Percentiles rank a stretch among this genome's conserved stretches.
These are phyloP conservation scores for Macquaria australasica DNA, from an alignment of 2,113 vertebrate genomes.

Conservation along the genomic window DNA sequence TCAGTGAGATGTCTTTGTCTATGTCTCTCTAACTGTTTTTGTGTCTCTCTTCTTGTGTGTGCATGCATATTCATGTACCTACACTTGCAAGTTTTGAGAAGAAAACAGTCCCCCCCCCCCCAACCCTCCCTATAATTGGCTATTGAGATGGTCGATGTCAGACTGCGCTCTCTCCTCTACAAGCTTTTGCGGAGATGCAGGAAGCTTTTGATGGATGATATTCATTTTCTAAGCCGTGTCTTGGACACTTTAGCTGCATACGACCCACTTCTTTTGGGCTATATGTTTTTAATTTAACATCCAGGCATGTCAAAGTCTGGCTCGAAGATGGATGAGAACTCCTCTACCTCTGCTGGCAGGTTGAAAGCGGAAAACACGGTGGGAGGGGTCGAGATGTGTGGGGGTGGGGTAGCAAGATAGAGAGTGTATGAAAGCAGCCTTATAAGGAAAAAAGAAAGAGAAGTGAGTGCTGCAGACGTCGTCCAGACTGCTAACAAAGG, in stretches of 20 bases:
- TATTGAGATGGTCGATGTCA: conserved; percentile 32
- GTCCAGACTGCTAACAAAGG: conserved; percentile 68
- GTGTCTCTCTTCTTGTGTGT: not conserved
- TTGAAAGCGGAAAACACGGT: conserved; percentile 52
- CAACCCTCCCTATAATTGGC: conserved; percentile 51
- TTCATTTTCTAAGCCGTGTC: conserved; percentile 79
- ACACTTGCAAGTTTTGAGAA: not conserved
- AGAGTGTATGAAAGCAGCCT: conserved; percentile 60
- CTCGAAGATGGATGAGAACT: conserved; percentile 79
- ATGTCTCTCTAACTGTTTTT: not conserved
- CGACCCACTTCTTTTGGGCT: conserved; percentile 69
- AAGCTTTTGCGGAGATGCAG: conserved; percentile 7
- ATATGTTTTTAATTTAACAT: conserved; percentile 82
- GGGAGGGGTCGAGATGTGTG: conserved; percentile 34
- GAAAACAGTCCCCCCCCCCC: not conserved
- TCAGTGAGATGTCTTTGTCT: not conserved
- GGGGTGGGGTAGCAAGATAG: not conserved
- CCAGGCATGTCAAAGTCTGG: conserved; percentile 63
- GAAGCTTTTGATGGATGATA: conserved; percentile 80
- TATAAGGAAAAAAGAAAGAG: conserved; percentile 61
- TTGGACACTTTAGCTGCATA: conserved; percentile 75
- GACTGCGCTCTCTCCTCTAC: not conserved
- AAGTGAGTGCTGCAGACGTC: conserved; percentile 50
- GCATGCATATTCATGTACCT: not conserved
- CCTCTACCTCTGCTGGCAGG: conserved; percentile 74